Evolutionary conservation across 1,140 invertebrate species (phyloP), one percentile per base, ranked within the genome.

Genomic region (Hyles vespertilio): DNA sequence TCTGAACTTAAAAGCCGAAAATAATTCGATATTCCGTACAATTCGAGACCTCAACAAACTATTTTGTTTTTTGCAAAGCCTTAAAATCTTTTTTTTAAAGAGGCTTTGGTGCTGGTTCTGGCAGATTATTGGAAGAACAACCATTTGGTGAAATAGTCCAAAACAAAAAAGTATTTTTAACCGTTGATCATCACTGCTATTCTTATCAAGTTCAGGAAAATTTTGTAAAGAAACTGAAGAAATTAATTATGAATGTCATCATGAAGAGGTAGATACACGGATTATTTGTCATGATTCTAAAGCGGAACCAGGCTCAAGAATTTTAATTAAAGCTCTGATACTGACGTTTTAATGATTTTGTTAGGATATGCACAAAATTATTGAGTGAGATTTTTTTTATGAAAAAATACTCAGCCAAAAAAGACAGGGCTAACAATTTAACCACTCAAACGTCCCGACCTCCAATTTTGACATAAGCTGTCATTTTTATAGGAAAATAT

Each of bases 81-180:
- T 46, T 77, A 77, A 69, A 80, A 75, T 69, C 72, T 59, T 71
- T 56, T 56, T 22, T 83, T 83, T 44, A 83, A 82, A 68, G 75
- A 77, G 44, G 68, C 69, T 62, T 52, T 80, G 48, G 74, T 81
- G 8, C 50, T 50, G 34, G 75, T 81, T 67, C 52, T 81, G 47
- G 65, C 75, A 60, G 59, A 70, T 58, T 69, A 80, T 65, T 80
- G 77, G 75, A 50, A 67, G n/a, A 74, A 59, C 70, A 69, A 69
- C 76, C 65, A 70, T 1, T 22, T 22, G 22, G 22, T 22, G 2
- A 22, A 22, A 22, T 22, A 22, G 22, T 22, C 22, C 47, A 4
- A 63, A 69, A 69, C 56, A 78, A 79, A 70, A 79, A 77, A 69
- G 61, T 59, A 0, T 69, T 67, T 67, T 64, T 78, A 65, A 78